A percentile compares a stretch with the other conserved stretches of the same genome.
Evolutionary conservation across 2,888 invertebrate genomes (phyloP).

Genomic region (Andrena dorsata): DNA sequence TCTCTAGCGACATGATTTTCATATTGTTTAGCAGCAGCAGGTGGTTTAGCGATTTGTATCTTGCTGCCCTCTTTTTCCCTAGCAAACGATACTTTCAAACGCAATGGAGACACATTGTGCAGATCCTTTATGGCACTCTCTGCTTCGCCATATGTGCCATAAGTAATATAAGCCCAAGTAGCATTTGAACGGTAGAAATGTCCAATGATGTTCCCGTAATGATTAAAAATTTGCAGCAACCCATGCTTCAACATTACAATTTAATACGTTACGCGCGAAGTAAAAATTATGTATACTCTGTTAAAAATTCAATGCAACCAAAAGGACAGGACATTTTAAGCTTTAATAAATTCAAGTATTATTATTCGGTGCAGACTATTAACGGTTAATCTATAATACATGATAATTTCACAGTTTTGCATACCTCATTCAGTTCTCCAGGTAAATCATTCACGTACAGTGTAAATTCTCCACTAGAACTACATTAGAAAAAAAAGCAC

Average conservation of each 20-base stretch:
- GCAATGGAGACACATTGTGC: slow-evolving; percentile 73
- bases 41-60: background rate
- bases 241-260: slow-evolving; percentile 67
- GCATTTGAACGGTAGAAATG: slow-evolving; percentile 59
- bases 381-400: background rate
- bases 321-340: background rate
- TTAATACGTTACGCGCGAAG: background rate
- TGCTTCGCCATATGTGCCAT: slow-evolving; percentile 74
- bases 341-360: background rate
- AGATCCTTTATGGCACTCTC: slow-evolving; percentile 77
- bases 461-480: slow-evolving; percentile 56
- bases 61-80: slow-evolving; percentile 52
- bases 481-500: slow-evolving; percentile 1
- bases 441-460: slow-evolving; percentile 76
- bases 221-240: slow-evolving; percentile 70
- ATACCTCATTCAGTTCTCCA: slow-evolving; percentile 73
- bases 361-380: background rate
- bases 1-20: background rate
- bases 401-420: slow-evolving; percentile 7
- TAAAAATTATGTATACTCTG: background rate
- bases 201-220: slow-evolving; percentile 69
- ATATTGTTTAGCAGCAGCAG: background rate
- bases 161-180: slow-evolving; percentile 76
- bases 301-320: background rate
- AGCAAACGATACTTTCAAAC: slow-evolving; percentile 73